These are phyloP conservation scores for Chymomyza costata DNA, from an alignment of 1,140 invertebrate genomes.

Conservation along the genomic window DNA sequence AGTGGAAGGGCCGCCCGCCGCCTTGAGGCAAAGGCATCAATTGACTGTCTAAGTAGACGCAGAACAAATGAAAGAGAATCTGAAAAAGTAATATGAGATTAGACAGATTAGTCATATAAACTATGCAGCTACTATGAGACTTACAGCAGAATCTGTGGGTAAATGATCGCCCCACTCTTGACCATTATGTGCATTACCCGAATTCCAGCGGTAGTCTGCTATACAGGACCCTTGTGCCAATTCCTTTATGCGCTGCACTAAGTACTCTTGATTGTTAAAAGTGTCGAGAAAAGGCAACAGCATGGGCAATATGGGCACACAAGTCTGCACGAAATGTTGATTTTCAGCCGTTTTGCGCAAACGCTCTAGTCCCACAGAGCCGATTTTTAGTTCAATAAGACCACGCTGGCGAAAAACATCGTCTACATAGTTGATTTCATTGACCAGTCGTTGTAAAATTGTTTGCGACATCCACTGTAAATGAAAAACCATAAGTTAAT, in stretches of 20 bases:
- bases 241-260: slow-evolving; percentile 85
- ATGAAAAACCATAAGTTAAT: neutral
- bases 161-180: slow-evolving; percentile 87
- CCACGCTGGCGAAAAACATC: slow-evolving; percentile 81
- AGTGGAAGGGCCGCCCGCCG: slow-evolving; percentile 86
- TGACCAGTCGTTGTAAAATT: slow-evolving; percentile 82
- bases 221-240: slow-evolving; percentile 86
- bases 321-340: slow-evolving; percentile 78
- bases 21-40: slow-evolving; percentile 86
- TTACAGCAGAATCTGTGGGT: slow-evolving; percentile 87
- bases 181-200: slow-evolving; percentile 82
- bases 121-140: no score
- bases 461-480: slow-evolving; percentile 86
- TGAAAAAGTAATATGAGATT: slow-evolving; percentile 62
- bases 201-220: slow-evolving; percentile 88
- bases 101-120: no score
- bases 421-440: slow-evolving; percentile 84
- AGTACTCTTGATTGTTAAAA: slow-evolving; percentile 88
- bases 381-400: slow-evolving; percentile 82
- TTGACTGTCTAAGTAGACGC: slow-evolving; percentile 88
- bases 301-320: slow-evolving; percentile 82
- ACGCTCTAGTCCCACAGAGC: slow-evolving; percentile 82
- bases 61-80: slow-evolving; percentile 89
- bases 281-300: slow-evolving; percentile 87
- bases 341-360: slow-evolving; percentile 82